Conservation (phyloP, 2,113 vertebrate genomes). For the Theristicus caerulescens region DNA sequence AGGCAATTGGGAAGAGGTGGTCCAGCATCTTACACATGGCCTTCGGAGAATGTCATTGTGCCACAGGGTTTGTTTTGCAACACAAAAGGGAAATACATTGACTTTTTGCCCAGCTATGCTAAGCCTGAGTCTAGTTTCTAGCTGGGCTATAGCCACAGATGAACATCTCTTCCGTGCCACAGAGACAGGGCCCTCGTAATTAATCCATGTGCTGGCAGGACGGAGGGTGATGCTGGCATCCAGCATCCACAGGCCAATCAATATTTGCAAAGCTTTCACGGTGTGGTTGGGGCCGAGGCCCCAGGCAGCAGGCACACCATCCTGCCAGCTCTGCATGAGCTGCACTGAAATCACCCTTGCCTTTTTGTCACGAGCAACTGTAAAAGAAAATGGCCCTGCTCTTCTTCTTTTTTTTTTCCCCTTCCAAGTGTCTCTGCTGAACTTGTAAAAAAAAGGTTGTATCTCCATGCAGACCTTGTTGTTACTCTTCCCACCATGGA, state of each 20-base stretch:
- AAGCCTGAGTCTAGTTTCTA: not conserved
- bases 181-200: not conserved
- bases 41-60: not conserved
- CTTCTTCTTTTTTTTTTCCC: too few relatives aligned
- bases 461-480: not conserved
- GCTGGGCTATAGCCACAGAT: not conserved
- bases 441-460: not conserved
- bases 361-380: not conserved
- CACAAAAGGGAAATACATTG: not conserved
- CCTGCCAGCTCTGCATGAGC: not conserved
- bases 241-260: not conserved
- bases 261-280: not conserved
- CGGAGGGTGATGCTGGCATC: not conserved
- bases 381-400: not conserved
- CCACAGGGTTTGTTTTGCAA: not conserved
- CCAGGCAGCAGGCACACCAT: not conserved
- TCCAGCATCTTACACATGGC: not conserved
- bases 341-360: not conserved
- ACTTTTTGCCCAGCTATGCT: not conserved
- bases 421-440: not conserved
- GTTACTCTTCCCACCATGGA: not conserved
- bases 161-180: fast-evolving
- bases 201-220: fast-evolving
- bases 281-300: fast-evolving
- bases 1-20: not conserved